Conservation (phyloP, 2,888 invertebrate genomes). For the Caenorhabditis doughertyi region DNA sequence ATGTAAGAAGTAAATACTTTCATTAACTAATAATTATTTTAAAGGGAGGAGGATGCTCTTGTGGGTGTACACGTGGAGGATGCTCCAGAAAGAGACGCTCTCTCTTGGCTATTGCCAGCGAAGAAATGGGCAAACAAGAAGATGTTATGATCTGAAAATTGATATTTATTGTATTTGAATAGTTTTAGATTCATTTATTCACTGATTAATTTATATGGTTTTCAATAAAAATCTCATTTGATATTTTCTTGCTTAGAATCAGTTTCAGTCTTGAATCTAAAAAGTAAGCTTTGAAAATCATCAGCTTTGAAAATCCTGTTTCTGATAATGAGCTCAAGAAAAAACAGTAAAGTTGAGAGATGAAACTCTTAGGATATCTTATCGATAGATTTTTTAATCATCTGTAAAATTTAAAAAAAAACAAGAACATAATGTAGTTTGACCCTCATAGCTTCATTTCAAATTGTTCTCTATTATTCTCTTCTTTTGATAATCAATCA, state of each 20-base stretch:
- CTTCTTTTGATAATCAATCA: neutral
- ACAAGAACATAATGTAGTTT: no score
- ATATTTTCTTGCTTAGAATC: no score
- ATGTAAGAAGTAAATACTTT: slow-evolving; percentile 43
- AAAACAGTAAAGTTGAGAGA: neutral
- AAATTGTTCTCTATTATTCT: neutral
- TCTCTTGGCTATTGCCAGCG: slow-evolving; percentile 70
- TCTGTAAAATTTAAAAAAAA: no score
- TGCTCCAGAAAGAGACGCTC: slow-evolving; percentile 73
- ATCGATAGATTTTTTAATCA: no score
- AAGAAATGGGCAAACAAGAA: slow-evolving; percentile 67
- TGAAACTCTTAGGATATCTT: no score
- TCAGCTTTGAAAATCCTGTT: neutral
- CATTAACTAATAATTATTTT: neutral
- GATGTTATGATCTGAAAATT: slow-evolving; percentile 50
- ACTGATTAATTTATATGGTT: neutral
- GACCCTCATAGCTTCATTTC: neutral
- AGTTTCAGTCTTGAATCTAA: no score
- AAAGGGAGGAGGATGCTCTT: slow-evolving; percentile 75
- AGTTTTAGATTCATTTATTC: slow-evolving; percentile 34
- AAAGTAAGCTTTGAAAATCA: no score
- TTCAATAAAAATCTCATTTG: neutral
- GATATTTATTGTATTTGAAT: neutral
- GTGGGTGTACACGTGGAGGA: slow-evolving; percentile 76
- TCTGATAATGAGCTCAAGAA: neutral